Evolutionary conservation across 1,140 invertebrate genomes (phyloP), one percentile per base, ranked within the genome.

Genomic region (Telenomus remus): DNA sequence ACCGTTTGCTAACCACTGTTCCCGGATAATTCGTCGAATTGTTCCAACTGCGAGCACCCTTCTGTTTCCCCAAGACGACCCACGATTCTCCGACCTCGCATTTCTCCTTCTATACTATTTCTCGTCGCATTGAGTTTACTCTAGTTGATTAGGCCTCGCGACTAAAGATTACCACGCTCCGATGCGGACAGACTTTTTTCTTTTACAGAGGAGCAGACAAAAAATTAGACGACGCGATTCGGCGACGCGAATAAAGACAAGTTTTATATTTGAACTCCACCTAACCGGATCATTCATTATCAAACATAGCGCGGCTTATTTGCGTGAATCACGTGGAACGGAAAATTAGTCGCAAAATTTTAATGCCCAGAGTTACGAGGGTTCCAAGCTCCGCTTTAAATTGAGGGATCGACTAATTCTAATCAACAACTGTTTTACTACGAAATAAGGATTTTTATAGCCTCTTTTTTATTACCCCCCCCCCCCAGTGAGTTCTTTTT

Each of bases 121-220:
- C 73, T 83, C 83, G 78, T 83, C 80, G 80, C 82, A 85, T 80
- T 55, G 76, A 79, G 85, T 87, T 86, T 88, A 87, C 86, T 86
- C 80, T 88, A 86, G 84, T 85, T 87, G 87, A 88, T 87, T 88
- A 88, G 86, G 85, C 84, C 82, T 84, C 70, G 80, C 78, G 79
- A 79, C 57, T 47, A 59, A 70, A 60, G 59, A 78, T 78, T 74
- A 71, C 76, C 37, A 74, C 76, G 76, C 71, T 72, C 66, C 76
- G 54, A 71, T 78, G 71, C 76, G 66, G 63, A 74, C 71, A 78
- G 71, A 64, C 71, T 72, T 74, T 75, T 60, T 55, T n/a, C n/a
- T n/a, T 54, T 54, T 27, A 27, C 19, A 27, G 19, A 3, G 2
- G 19, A 27, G 37, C 16, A 51, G 54, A 44, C 57, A 63, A 78